Evolutionary conservation across 2,113 vertebrate species (phyloP).

Genomic region (Corvus moneduloides): DNA sequence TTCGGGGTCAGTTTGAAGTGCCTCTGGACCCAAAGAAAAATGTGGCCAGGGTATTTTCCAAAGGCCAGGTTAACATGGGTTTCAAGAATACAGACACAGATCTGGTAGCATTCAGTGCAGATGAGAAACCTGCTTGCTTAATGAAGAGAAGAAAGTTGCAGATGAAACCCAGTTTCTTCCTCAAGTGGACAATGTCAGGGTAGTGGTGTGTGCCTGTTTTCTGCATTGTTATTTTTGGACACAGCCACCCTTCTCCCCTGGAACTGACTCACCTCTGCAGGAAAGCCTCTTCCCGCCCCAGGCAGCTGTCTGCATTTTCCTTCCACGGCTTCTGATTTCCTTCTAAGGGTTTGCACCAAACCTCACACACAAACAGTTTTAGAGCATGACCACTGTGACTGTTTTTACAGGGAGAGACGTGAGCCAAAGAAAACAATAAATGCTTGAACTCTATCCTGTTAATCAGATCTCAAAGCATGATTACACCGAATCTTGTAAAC

Average conservation of each 20-base stretch:
- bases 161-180: background rate
- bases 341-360: background rate
- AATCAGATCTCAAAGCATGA: background rate
- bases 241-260: background rate
- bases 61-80: background rate
- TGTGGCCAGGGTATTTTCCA: background rate
- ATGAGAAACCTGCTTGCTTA: background rate
- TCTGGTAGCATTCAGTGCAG: background rate
- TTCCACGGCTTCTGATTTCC: background rate
- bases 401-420: background rate
- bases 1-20: background rate
- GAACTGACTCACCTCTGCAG: slow-evolving; percentile 54
- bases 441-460: background rate
- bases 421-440: slow-evolving; percentile 19
- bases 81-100: background rate
- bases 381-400: background rate
- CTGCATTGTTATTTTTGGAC: background rate
- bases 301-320: background rate
- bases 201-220: background rate
- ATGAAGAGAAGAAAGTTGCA: background rate
- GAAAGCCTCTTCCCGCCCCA: background rate
- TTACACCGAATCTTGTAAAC: background rate
- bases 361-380: background rate
- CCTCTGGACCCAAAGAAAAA: background rate
- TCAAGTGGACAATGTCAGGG: fast-evolving